Evolutionary conservation across 2,888 invertebrate genomes (phyloP).

Genomic region (Aphodius granarius): DNA sequence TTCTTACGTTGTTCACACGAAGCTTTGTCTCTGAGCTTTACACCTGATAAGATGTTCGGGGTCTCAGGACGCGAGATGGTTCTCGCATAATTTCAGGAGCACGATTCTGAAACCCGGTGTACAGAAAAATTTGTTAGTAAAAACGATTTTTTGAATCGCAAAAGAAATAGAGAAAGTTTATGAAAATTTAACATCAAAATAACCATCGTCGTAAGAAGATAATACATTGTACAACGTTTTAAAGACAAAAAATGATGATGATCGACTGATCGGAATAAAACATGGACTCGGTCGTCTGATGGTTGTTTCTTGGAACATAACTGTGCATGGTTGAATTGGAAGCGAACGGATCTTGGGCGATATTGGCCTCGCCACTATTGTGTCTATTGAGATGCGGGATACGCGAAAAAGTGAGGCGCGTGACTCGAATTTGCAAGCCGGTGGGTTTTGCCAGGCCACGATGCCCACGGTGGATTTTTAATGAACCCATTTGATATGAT

Average conservation of each 20-base stretch:
- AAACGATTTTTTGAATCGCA: too few species aligned
- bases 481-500: constrained; percentile 12
- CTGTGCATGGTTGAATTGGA: background rate
- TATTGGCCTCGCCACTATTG: background rate
- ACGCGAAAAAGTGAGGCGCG: background rate
- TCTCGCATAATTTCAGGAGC: constrained; percentile 1
- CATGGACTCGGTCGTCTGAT: background rate
- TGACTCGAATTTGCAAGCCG: background rate
- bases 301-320: background rate
- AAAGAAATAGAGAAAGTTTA: too few species aligned
- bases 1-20: constrained; percentile 50
- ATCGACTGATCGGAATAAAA: background rate
- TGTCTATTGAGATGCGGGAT: background rate
- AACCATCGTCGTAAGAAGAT: too few species aligned
- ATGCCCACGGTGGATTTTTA: constrained; percentile 3
- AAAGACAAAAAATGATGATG: too few species aligned
- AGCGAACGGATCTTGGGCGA: background rate
- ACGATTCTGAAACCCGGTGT: background rate
- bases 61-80: constrained; percentile 7
- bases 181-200: too few species aligned
- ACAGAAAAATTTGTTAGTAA: background rate
- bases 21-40: constrained; percentile 45
- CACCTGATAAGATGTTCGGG: constrained; percentile 44
- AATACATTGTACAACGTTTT: too few species aligned
- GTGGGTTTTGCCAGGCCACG: background rate